These are phyloP conservation scores for Synanthedon tipuliformis DNA, from an alignment of 2,888 invertebrate genomes.

Conservation along the genomic window DNA sequence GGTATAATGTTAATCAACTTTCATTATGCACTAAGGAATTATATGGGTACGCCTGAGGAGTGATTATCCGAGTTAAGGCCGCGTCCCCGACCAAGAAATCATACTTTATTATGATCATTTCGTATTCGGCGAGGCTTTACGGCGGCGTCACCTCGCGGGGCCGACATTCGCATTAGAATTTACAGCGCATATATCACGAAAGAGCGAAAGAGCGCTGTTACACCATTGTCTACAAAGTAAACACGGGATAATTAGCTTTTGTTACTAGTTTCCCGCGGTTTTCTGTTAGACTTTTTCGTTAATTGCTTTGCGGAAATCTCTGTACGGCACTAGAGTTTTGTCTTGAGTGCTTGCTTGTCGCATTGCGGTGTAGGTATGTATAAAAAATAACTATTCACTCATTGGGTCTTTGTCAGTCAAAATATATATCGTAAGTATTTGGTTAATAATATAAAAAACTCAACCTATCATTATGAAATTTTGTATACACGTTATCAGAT, in stretches of 20 bases:
- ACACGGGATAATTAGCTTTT: slow-evolving; percentile 44
- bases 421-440: not conserved
- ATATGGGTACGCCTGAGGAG: slow-evolving; percentile 69
- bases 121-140: slow-evolving; percentile 47
- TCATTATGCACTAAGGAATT: slow-evolving; percentile 72
- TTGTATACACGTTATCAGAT: no score
- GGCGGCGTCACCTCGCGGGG: slow-evolving; percentile 45
- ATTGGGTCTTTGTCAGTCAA: no score
- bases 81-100: slow-evolving; percentile 66
- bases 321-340: not conserved
- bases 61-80: slow-evolving; percentile 63
- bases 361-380: no score
- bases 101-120: slow-evolving; percentile 66
- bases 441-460: not conserved
- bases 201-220: slow-evolving; percentile 24
- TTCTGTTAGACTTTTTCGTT: slow-evolving; percentile 11
- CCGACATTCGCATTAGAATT: slow-evolving; percentile 53
- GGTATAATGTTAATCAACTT: slow-evolving; percentile 69
- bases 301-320: slow-evolving; percentile 1
- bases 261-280: slow-evolving; percentile 20
- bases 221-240: slow-evolving; percentile 46
- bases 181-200: slow-evolving; percentile 56
- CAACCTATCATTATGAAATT: no score
- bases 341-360: not conserved
- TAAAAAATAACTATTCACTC: no score